phyloP scores from a whole-genome alignment of 2,113 vertebrate species.

The Rallus limicola region DNA sequence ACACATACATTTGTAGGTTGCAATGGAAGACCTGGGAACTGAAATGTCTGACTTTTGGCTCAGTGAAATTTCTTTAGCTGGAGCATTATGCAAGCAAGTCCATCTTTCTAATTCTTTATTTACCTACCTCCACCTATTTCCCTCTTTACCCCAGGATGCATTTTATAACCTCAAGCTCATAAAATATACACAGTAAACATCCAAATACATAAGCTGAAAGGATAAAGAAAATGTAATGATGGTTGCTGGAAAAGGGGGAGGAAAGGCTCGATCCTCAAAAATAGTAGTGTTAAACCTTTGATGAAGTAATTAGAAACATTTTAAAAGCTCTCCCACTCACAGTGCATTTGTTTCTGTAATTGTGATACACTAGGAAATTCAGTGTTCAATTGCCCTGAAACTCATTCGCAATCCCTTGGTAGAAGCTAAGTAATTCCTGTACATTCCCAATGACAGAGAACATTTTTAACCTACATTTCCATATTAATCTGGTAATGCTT shows the following conservation, averaged over 20 bases:
- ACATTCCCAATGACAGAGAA: constrained; percentile 6
- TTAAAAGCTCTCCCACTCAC: constrained; percentile 2
- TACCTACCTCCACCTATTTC: background rate
- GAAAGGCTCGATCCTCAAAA: background rate
- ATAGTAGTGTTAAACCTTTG: background rate
- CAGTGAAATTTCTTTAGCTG: background rate
- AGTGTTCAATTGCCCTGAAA: constrained; percentile 37
- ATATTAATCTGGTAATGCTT: constrained; percentile 30
- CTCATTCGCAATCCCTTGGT: constrained; percentile 2
- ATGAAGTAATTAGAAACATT: constrained; percentile 36
- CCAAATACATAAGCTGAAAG: background rate
- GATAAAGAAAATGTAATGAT: background rate
- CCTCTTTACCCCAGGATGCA: background rate
- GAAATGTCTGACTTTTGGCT: background rate
- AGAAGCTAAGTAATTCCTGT: constrained; percentile 26
- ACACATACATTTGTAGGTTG: background rate
- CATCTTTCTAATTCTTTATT: background rate
- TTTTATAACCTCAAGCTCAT: background rate
- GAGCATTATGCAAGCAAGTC: background rate
- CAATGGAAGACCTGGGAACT: background rate
- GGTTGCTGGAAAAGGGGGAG: background rate
- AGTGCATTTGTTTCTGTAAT: constrained; percentile 44
- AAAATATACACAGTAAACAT: background rate
- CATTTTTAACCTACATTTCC: constrained; percentile 42
- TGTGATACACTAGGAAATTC: constrained; percentile 41